phyloP scores from a whole-genome alignment of 2,113 vertebrate species.

The Corydoras maculifer region DNA sequence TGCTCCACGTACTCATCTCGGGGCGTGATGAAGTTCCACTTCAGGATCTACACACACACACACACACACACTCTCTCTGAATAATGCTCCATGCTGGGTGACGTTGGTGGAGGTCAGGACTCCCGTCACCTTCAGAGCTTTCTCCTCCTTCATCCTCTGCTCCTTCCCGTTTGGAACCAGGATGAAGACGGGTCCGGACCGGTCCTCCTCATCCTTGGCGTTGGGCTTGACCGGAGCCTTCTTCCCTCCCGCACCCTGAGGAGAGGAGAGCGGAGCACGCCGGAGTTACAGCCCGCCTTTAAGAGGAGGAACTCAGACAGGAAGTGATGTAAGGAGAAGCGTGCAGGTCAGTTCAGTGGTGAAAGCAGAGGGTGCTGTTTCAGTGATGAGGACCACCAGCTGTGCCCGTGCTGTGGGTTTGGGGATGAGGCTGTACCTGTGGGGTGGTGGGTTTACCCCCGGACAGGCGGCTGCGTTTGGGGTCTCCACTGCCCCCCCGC shows the following conservation, averaged over 20 bases:
- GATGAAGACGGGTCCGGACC: slow-evolving; percentile 85
- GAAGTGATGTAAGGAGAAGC: neutral
- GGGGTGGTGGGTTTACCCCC: slow-evolving; percentile 68
- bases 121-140: slow-evolving; percentile 79
- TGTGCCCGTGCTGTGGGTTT: neutral
- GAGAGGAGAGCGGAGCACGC: neutral
- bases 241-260: slow-evolving; percentile 75
- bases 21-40: slow-evolving; percentile 95
- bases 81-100: too few species aligned
- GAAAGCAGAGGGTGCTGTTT: neutral
- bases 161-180: slow-evolving; percentile 88
- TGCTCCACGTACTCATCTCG: slow-evolving; percentile 96
- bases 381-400: neutral
- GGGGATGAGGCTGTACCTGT: slow-evolving; percentile 59
- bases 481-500: slow-evolving; percentile 60
- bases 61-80: too few species aligned
- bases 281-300: too few species aligned
- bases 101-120: too few species aligned
- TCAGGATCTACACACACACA: slow-evolving; percentile 71
- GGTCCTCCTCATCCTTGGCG: slow-evolving; percentile 89
- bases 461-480: slow-evolving; percentile 69
- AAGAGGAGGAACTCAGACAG: too few species aligned
- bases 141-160: slow-evolving; percentile 93
- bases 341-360: neutral
- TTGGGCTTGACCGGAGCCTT: slow-evolving; percentile 77